phyloP scores from a whole-genome alignment of 2,113 vertebrate genomes.

The Phaethornis superciliosus region DNA sequence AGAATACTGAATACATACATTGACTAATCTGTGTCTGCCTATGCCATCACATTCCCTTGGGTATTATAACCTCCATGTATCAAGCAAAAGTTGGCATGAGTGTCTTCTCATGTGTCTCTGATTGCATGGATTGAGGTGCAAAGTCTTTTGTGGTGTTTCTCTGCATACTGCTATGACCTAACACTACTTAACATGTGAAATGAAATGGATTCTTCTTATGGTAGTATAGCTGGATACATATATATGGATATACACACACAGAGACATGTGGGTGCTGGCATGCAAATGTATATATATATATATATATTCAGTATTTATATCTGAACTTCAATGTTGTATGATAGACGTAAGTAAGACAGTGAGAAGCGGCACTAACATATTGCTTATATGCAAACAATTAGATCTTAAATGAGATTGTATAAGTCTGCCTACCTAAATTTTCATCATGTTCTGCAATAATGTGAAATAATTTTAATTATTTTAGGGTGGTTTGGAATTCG shows the following conservation, averaged over 20 bases:
- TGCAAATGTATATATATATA: not conserved
- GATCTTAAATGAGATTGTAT: not conserved
- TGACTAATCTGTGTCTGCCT: not conserved
- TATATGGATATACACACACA: too few species aligned
- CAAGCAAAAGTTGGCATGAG: not conserved
- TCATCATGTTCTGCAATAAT: not conserved
- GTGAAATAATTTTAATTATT: not conserved
- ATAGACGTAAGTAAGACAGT: fast-evolving
- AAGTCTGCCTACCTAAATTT: not conserved
- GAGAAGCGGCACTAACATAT: not conserved
- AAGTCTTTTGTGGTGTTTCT: not conserved
- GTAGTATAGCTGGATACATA: not conserved
- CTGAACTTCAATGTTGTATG: not conserved
- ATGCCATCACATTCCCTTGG: not conserved
- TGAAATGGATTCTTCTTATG: not conserved
- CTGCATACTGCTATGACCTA: not conserved
- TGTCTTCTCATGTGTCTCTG: not conserved
- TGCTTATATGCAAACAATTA: not conserved
- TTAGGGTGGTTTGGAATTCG: slow-evolving; percentile 99
- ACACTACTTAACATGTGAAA: not conserved
- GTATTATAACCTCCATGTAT: not conserved
- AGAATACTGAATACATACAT: not conserved
- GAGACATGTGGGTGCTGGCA: too few species aligned
- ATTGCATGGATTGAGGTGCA: not conserved
- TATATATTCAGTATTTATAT: not conserved